A percentile compares a stretch with the other conserved stretches of the same genome.
Evolutionary conservation across 2,797 vertebrate species (phyloP).

Genomic region (Enteromius argenteus): DNA sequence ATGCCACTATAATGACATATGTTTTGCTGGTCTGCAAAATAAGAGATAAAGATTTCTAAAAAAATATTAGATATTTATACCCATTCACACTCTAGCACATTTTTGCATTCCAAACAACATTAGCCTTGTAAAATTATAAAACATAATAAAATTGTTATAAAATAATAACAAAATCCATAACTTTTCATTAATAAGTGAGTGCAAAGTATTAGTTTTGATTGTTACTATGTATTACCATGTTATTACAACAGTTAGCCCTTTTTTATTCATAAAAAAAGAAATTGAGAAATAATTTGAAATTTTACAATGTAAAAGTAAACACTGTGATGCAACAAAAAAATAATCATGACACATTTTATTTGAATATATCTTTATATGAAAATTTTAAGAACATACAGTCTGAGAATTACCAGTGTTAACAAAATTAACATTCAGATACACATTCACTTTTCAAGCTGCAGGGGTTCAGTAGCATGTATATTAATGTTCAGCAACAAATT

Average conservation of each 20-base stretch:
- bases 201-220: neutral
- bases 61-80: neutral
- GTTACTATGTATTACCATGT: neutral
- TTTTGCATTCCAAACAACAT: neutral
- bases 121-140: neutral
- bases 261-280: neutral
- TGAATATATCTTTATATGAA: neutral
- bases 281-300: neutral
- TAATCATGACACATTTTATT: neutral
- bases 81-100: neutral
- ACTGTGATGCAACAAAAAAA: neutral
- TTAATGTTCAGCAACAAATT: neutral
- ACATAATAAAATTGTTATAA: neutral
- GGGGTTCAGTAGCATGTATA: neutral
- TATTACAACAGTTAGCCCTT: neutral
- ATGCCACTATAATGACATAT: constrained; percentile 5
- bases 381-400: neutral
- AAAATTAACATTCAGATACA: neutral
- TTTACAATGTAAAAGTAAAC: neutral
- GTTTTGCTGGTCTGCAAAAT: neutral
- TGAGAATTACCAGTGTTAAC: neutral
- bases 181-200: neutral
- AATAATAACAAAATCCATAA: neutral
- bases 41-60: neutral
- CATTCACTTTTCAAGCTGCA: neutral